phyloP scores from a whole-genome alignment of 2,797 vertebrate species.

The Denticeps clupeoides region DNA sequence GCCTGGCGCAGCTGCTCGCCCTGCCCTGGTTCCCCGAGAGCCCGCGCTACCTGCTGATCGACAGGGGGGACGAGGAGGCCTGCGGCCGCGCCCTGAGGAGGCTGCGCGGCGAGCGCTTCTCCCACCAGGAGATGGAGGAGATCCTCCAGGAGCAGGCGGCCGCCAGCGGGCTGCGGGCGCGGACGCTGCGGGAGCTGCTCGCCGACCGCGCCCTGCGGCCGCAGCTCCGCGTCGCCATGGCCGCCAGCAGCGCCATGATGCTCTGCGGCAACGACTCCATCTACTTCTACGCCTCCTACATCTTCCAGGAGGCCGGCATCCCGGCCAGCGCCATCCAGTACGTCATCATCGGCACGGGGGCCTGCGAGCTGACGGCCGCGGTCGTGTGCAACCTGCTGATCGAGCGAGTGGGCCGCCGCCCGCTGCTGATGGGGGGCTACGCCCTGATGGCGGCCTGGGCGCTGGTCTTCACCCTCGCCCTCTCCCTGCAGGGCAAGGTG shows the following conservation, averaged over 20 bases:
- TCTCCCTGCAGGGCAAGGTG: slow-evolving; percentile 60
- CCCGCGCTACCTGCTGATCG: slow-evolving; percentile 79
- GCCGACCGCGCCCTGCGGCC: slow-evolving; percentile 44
- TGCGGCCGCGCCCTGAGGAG: slow-evolving; percentile 61
- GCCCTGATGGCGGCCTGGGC: slow-evolving; percentile 70
- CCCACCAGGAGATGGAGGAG: slow-evolving; percentile 68
- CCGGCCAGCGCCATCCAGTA: slow-evolving; percentile 67
- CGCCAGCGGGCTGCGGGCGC: slow-evolving; percentile 25
- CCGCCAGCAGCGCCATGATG: slow-evolving; percentile 77
- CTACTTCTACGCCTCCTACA: slow-evolving; percentile 77
- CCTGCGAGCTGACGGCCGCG: slow-evolving; percentile 64
- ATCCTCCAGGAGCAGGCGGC: slow-evolving; percentile 61
- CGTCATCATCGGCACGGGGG: slow-evolving; percentile 65
- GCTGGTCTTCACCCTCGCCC: slow-evolving; percentile 64
- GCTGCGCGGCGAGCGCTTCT: slow-evolving; percentile 55
- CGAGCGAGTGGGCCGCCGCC: slow-evolving; percentile 62
- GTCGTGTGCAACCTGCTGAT: slow-evolving; percentile 67
- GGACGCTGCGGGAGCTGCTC: slow-evolving; percentile 61
- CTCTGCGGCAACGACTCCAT: slow-evolving; percentile 79
- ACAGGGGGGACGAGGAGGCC: slow-evolving; percentile 63
- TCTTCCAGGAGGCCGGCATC: slow-evolving; percentile 71
- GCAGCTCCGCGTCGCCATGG: slow-evolving; percentile 61
- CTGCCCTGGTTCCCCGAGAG: slow-evolving; percentile 83
- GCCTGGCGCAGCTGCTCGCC: slow-evolving; percentile 65
- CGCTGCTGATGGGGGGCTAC: slow-evolving; percentile 71